Conservation (phyloP, 2,113 vertebrate species). For the Cephalopterus ornatus region DNA sequence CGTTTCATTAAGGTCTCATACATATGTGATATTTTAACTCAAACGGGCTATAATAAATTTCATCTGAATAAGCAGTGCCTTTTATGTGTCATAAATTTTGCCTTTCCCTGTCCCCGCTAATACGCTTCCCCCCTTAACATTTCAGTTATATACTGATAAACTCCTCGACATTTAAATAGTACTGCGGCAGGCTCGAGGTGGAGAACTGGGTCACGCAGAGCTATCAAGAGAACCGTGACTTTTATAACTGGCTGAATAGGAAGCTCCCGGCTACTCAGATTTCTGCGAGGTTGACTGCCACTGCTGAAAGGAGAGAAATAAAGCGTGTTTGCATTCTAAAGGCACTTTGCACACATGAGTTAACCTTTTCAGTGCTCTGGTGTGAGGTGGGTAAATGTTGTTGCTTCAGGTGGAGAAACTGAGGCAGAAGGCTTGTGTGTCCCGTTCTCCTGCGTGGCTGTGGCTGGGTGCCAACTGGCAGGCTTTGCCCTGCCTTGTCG, state of each 20-base stretch:
- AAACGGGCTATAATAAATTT: slow-evolving; percentile 42
- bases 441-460: rapidly evolving
- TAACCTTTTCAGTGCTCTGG: neutral
- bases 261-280: neutral
- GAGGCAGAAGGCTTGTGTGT: neutral
- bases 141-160: slow-evolving; percentile 28
- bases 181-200: neutral
- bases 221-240: neutral
- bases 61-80: slow-evolving; percentile 17
- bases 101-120: neutral
- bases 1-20: neutral
- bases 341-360: neutral
- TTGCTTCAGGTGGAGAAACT: neutral
- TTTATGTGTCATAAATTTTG: slow-evolving; percentile 26
- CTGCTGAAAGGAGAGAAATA: neutral
- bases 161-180: slow-evolving; percentile 3
- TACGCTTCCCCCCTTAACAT: neutral
- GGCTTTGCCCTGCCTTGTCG: neutral
- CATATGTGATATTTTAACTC: slow-evolving; percentile 24
- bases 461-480: rapidly evolving
- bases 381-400: neutral
- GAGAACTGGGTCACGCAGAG: slow-evolving; percentile 14
- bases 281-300: neutral
- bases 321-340: neutral
- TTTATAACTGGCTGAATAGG: neutral